Base-by-base conservation (phyloP, 1,140 invertebrate species). In the Cydia amplana region DNA sequence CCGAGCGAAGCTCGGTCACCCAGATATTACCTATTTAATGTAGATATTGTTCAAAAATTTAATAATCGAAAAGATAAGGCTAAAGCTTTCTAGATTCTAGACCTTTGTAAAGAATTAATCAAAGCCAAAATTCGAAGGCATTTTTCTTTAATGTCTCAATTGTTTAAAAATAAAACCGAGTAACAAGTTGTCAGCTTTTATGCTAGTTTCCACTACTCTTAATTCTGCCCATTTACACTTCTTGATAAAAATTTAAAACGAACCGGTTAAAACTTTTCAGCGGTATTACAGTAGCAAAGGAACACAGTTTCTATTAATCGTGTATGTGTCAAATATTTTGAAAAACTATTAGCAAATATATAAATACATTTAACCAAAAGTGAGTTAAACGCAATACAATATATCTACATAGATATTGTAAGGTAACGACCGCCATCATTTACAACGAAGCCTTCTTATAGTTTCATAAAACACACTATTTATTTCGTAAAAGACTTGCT, bases 51-150 rank as follows among this genome's bases (percentile, higher is more conserved):
- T 46, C 49, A 51, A 51, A 1, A 51, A 51, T 1, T 4, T 1
- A 51, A 51, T 51, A n/a, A n/a, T 14, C 16, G 55, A 23, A 70
- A 70, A 40, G 14, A 32, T 28, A 70, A 70, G 20, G 43, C 64
- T 67, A 9, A 51, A 20, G 65, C 65, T 10, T 43, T 43, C 32
- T 70, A 16, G 43, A 40, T 20, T 43, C 43, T 7, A 28, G 64
- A 25, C 2, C 64, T 32, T 70, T 70, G 65, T 20, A 20, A 70
- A 70, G 65, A 7, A 70, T 36, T 70, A 40, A 70, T 70, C n/a
- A 70, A 70, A 32, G 16, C 65, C 28, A 40, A 36, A 70, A 18
- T 36, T 4, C 32, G 7, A 7, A 18, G 65, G 16, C n/a, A 40
- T 70, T 70, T 65, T 20, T 55, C n/a, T 18, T 67, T 32, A 67